Evolutionary conservation across 2,797 vertebrate species (phyloP), one percentile per base, ranked within the genome.

Genomic region (Vireo griseus): DNA sequence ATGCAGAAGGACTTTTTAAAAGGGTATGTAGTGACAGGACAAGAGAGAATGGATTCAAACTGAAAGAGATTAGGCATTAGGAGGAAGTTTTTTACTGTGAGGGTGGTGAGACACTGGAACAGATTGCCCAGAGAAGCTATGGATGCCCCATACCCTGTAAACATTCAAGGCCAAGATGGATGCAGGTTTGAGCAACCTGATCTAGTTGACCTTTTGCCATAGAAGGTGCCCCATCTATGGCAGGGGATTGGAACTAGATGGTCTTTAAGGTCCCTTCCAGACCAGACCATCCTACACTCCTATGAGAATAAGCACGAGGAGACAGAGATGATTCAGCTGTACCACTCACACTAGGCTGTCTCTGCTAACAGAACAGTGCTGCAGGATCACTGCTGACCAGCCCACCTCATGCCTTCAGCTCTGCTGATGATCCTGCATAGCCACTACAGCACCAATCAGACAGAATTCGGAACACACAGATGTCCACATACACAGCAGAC

Each of bases 311-410:
- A 62, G 57, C 16, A 74, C 11, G 5, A 24, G 45, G 66, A 10
- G 21, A 26, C 14, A 29, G n/a, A 25, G 26, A 10, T 37, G 19
- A 29, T 39, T 28, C 4, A 22, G 21, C 13, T 21, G 42, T 13
- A 16, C 14, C 10, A 17, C 50, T 51, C 40, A 28, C 0, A 5
- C 65, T 39, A 14, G 21, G 65, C 63, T 29, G 6, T 3, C 42
- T 29, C 69, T 77, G 22, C 39, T 31, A 58, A 54, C 1, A 2
- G 28, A 40, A 33, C 4, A 5, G 11, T 5, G 1, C 67, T 19
- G 13, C 9, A 16, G 45, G n/a, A 77, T 2, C 1, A 0, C 1
- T 31, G 42, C 4, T 12, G 24, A 40, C 54, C 25, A 40, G 59
- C 45, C 6, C 65, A 44, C 15, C 35, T 16, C 5, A 37, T 0